Base-by-base conservation (phyloP, 1,140 invertebrate genomes). In the Oreohelix idahoensis region DNA sequence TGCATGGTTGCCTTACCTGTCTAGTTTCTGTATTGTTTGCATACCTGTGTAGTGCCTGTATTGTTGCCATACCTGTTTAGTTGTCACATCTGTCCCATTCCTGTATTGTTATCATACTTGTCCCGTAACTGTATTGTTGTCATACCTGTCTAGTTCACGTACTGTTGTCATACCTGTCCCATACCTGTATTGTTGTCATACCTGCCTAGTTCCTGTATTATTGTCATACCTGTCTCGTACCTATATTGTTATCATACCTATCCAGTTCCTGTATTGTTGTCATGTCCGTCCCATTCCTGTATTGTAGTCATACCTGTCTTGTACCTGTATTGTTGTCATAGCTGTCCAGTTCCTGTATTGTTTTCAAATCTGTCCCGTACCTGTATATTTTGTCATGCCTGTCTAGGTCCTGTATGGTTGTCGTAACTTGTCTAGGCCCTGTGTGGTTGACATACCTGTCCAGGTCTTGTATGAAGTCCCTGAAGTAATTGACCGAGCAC, bases 401-500 rank as follows among this genome's bases (percentile, higher is more conserved):
- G 15, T 23, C 17, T n/a, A 23, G 4, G 1, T 23, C 53, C 23
- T 58, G 53, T 58, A 15, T 58, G 53, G n/a, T n/a, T n/a, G n/a
- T n/a, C 35, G 11, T 2, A 15, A 73, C 70, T 29, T 73, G 70
- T 38, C 70, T 20, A 42, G 32, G 15, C 26, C 76, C n/a, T 38
- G 35, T 51, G 70, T 29, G 20, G 11, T 26, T 70, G 11, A 39
- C 73, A 8, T 74, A 82, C 80, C 51, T 82, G 51, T 82, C 71
- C 23, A 82, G 32, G 0, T 45, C 80, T 20, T 82, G 39, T 74
- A 82, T 82, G 51, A 82, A 82, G 10, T 53, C 42, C 51, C 23
- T 38, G 49, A 82, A 82, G 51, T 82, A 82, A 11, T 83, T 32
- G 0, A 87, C 81, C 26, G 86, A 87, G 70, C 88, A 89, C 11